Percentiles rank a stretch among this genome's conserved stretches.
Conservation (phyloP, 2,797 vertebrate species). For the Dallia pectoralis region DNA sequence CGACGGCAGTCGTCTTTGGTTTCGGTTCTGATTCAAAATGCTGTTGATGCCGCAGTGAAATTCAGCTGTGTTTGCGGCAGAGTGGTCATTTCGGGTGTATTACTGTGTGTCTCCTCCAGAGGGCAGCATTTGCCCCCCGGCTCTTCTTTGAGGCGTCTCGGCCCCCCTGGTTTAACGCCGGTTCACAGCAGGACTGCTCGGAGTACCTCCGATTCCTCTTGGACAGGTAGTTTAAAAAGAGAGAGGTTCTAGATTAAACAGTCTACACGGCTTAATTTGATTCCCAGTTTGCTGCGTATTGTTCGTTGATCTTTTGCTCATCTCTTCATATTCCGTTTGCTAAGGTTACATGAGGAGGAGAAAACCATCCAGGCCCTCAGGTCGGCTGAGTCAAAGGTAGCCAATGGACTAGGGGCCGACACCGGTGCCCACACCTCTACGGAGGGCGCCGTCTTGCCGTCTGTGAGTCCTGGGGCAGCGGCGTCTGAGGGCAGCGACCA, state of each 20-base stretch:
- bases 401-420: slow-evolving; percentile 37
- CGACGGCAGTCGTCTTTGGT: background rate
- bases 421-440: slow-evolving; percentile 41
- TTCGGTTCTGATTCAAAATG: background rate
- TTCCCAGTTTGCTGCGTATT: background rate
- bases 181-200: slow-evolving; percentile 97
- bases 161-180: slow-evolving; percentile 92
- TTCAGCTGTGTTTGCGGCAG: background rate
- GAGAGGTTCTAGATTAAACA: background rate
- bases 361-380: slow-evolving; percentile 81
- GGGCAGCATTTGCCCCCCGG: slow-evolving; percentile 92
- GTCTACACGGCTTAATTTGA: background rate
- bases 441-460: slow-evolving; percentile 48
- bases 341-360: slow-evolving; percentile 97
- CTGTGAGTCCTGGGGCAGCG: slow-evolving; percentile 29
- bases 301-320: slow-evolving; percentile 4
- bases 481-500: slow-evolving; percentile 57
- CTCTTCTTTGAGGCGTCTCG: slow-evolving; percentile 95
- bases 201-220: slow-evolving; percentile 96
- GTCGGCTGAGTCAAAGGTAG: slow-evolving; percentile 55
- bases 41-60: background rate
- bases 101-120: slow-evolving; percentile 69
- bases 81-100: background rate
- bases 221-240: no score
- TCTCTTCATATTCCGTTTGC: slow-evolving; percentile 40